These are phyloP conservation scores for Cossypha polioptera DNA, from an alignment of 2,797 vertebrate genomes.

Conservation along the genomic window DNA sequence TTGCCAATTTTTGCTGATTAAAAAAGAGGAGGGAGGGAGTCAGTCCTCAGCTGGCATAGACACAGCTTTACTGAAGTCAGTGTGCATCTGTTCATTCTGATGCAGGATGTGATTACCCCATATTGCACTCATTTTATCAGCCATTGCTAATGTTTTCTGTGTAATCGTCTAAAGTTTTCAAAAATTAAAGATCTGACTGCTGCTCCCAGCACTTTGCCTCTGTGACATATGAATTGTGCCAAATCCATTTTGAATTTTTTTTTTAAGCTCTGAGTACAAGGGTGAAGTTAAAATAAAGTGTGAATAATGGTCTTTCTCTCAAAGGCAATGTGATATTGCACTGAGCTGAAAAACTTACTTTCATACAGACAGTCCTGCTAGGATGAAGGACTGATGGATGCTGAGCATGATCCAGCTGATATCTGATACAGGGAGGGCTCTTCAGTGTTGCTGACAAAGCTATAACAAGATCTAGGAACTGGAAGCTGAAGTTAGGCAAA, in stretches of 20 bases:
- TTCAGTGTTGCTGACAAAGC: conserved; percentile 25
- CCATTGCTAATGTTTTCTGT: conserved; percentile 49
- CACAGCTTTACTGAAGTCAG: conserved; percentile 26
- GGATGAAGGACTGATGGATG: conserved; percentile 29
- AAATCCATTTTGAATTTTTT: conserved; percentile 51
- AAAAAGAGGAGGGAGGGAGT: not conserved
- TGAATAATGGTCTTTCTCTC: conserved; percentile 51
- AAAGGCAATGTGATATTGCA: conserved; percentile 20
- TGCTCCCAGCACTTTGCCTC: conserved; percentile 50
- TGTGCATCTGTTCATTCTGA: conserved; percentile 45
- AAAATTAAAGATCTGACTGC: conserved; percentile 53
- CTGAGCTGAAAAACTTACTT: conserved; percentile 37
- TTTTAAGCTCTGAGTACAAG: conserved; percentile 45
- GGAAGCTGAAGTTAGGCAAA: conserved; percentile 11
- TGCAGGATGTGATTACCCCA: conserved; percentile 45
- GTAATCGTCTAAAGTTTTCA: conserved; percentile 48
- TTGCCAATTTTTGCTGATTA: not conserved
- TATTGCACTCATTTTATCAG: conserved; percentile 51
- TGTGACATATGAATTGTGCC: conserved; percentile 62
- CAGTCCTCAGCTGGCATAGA: not conserved
- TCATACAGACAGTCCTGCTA: not conserved
- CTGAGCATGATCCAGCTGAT: conserved; percentile 50
- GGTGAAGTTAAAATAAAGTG: conserved; percentile 52
- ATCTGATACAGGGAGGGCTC: not conserved
- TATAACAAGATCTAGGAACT: not conserved